Base-by-base conservation (phyloP, 53 echinoderm and acorn worm species). In the Zoroaster sp. region DNA sequence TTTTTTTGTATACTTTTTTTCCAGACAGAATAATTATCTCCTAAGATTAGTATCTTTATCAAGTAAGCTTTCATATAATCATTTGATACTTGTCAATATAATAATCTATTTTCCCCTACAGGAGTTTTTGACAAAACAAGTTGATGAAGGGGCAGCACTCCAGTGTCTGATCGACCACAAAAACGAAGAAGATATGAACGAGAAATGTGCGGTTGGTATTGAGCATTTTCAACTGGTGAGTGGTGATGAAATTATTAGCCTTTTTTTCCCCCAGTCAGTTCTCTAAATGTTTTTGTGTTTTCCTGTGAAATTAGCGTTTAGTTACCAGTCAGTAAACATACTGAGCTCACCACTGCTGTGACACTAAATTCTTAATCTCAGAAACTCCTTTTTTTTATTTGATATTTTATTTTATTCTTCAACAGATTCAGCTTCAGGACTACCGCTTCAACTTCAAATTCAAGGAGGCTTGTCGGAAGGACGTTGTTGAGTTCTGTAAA, bases 221-320 rank as follows among this genome's bases (percentile, higher is more conserved):
- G 98, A 97, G 67, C 98, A 97, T 72, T 97, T 97, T 69, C 98
- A 97, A 80, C 89, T 97, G 89, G 98, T 97, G 73, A 94, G 98
- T 67, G n/a, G 7, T 14, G 14, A 4, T 14, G 49, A 14, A 47
- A n/a, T n/a, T n/a, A n/a, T n/a, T n/a, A n/a, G n/a, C n/a, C n/a
- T n/a, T n/a, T n/a, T n/a, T n/a, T n/a, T n/a, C n/a, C n/a, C 10
- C 28, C 21, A 23, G 23, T 20, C 59, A 23, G 59, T 55, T 55
- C 25, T 53, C 52, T 52, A 0, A 2, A 17, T n/a, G n/a, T 44
- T 44, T 44, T 1, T 44, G 1, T 44, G 7, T 44, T 44, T 44
- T 53, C 21, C 21, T 53, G 23, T 59, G 9, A 10, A 25, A 59
- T 59, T n/a, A n/a, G n/a, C n/a, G n/a, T n/a, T n/a, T n/a, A n/a